Evolutionary conservation across 2,113 vertebrate genomes (phyloP).

Genomic region (Columbina picui): DNA sequence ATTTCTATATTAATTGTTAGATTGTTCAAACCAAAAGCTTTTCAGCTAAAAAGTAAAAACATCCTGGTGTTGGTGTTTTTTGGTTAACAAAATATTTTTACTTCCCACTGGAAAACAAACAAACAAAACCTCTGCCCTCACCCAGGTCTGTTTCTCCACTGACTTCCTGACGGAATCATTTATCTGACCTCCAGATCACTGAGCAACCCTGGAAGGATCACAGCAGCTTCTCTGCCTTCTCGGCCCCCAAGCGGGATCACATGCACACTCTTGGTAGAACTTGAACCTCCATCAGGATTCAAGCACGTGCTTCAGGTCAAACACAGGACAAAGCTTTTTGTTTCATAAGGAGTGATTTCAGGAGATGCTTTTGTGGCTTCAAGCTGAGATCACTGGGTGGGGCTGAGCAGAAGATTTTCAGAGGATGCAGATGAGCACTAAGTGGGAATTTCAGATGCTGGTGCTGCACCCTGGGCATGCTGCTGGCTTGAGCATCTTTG

Average conservation of each 20-base stretch:
- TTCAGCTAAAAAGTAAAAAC: not conserved
- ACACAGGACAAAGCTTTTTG: not conserved
- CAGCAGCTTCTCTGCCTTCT: not conserved
- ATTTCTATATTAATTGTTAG: not conserved
- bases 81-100: not conserved
- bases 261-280: not conserved
- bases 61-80: not conserved
- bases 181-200: not conserved
- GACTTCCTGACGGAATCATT: not conserved
- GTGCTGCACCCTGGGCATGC: not conserved
- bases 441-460: not conserved
- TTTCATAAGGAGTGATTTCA: not conserved
- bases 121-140: not conserved
- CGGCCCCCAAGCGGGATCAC: not conserved
- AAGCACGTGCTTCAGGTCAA: not conserved
- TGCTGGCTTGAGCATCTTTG: not conserved
- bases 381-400: not conserved
- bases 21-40: not conserved
- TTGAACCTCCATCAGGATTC: not conserved
- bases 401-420: not conserved
- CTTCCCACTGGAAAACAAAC: not conserved
- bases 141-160: not conserved
- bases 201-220: not conserved
- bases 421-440: not conserved
- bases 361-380: not conserved